Evolutionary conservation across 2,797 vertebrate genomes (phyloP), one percentile per base, ranked within the genome.

Genomic region (Poeciliopsis paucimaculata): DNA sequence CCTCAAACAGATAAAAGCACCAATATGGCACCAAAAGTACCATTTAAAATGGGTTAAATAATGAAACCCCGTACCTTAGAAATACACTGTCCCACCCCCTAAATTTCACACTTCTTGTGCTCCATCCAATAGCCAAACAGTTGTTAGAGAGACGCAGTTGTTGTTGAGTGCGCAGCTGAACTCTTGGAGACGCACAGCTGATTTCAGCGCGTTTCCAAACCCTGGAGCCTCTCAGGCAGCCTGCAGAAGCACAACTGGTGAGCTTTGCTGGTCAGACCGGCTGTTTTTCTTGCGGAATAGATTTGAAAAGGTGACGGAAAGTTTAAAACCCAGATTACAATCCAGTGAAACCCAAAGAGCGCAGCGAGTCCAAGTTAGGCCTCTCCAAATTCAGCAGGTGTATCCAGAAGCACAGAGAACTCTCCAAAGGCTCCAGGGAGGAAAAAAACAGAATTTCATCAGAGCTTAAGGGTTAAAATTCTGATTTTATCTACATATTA

Each of bases 101-200:
- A 73, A 85, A 53, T 13, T 76, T 91, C 90, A 77, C 77, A 95
- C 89, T 93, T 96, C 92, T 94, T 93, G 43, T 91, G 92, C 90
- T 84, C 94, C 95, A 92, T 91, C 86, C 92, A 92, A 76, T 77
- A 91, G 92, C 88, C 87, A 82, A 84, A 92, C 89, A 90, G 88
- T 79, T 88, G 72, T 84, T 84, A 91, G 91, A 86, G 83, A 88
- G 47, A 10, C 10, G 39, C 84, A 77, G 78, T 88, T 92, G 89
- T 91, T 71, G 55, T 72, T 80, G 51, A 83, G 86, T 82, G 92
- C 91, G 90, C 94, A 94, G 85, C 93, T 88, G 84, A 84, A 71
- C 47, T 75, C 62, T n/a, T 9, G 73, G 26, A 81, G 71, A 55
- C 74, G 76, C 81, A 89, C 7, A 66, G 83, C 41, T 60, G 80